phyloP scores from a whole-genome alignment of 2,113 vertebrate species.

The Hippoglossus stenolepis region DNA sequence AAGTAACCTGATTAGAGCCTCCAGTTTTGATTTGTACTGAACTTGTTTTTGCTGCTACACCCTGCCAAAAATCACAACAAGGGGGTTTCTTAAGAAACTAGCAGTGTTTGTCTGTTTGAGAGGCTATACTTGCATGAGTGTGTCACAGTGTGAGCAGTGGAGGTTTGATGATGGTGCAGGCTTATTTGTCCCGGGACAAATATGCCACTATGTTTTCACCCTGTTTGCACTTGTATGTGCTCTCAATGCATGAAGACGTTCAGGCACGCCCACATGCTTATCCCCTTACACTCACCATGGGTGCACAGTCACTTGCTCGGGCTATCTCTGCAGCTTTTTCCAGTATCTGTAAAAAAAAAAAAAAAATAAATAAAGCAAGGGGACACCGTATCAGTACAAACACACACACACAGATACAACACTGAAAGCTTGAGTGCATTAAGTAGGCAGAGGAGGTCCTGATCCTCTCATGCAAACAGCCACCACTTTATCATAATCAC shows the following conservation, averaged over 20 bases:
- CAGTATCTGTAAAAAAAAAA: constrained; percentile 87
- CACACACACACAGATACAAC: neutral
- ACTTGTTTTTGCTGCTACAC: constrained; percentile 36
- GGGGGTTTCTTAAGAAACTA: constrained; percentile 33
- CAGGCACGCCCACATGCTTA: neutral
- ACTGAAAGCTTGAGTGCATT: constrained; percentile 19
- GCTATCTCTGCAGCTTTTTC: constrained; percentile 97
- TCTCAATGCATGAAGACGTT: neutral
- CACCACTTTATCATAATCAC: constrained; percentile 51
- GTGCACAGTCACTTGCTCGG: constrained; percentile 84
- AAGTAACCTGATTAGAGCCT: constrained; percentile 52
- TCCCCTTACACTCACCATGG: constrained; percentile 83
- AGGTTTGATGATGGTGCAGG: neutral
- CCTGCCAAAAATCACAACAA: constrained; percentile 22
- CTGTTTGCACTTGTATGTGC: neutral
- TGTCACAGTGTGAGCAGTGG: neutral
- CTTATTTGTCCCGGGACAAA: neutral
- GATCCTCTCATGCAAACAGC: constrained; percentile 52
- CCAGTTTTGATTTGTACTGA: constrained; percentile 15
- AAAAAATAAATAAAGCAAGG: neutral
- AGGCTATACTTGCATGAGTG: constrained; percentile 7
- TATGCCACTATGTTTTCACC: neutral
- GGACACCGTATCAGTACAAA: neutral
- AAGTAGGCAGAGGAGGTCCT: constrained; percentile 42
- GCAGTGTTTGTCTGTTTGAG: constrained; percentile 1